Evolutionary conservation across 2,888 invertebrate species (phyloP).

Genomic region (Nineta flava): DNA sequence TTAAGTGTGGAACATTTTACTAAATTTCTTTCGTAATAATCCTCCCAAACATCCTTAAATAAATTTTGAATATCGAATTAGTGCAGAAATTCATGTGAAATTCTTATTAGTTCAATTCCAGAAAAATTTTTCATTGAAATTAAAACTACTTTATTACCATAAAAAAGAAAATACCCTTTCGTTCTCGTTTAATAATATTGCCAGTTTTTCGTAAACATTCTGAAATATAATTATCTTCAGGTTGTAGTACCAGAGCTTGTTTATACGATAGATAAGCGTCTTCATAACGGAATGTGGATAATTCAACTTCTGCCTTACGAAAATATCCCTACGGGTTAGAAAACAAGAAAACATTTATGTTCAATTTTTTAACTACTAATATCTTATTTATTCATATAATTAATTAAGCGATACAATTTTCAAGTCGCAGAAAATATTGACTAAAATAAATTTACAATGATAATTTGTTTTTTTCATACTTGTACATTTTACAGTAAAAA

Average conservation of each 20-base stretch:
- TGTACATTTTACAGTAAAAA: not conserved
- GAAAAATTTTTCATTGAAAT: no score
- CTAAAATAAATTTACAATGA: not conserved
- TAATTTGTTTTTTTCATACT: not conserved
- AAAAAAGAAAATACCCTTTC: not conserved
- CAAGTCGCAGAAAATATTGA: no score
- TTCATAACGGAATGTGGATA: slow-evolving; percentile 45
- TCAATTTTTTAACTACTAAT: not conserved
- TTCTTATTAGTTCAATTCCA: no score
- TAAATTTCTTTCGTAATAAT: no score
- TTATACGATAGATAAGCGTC: slow-evolving; percentile 54
- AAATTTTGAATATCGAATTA: no score
- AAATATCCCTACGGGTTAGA: slow-evolving; percentile 45
- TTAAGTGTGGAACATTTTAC: no score
- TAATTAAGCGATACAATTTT: no score
- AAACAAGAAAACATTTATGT: not conserved
- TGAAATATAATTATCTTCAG: slow-evolving; percentile 44
- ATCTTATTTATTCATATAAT: not conserved
- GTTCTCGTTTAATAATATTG: slow-evolving; percentile 40
- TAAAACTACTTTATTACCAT: no score
- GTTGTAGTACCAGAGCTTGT: slow-evolving; percentile 47
- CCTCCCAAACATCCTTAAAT: no score
- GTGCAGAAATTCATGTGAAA: no score
- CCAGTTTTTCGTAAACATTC: slow-evolving; percentile 44
- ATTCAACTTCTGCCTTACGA: slow-evolving; percentile 55